phyloP scores from a whole-genome alignment of 2,888 invertebrate genomes.

The Drosophila anomalata region DNA sequence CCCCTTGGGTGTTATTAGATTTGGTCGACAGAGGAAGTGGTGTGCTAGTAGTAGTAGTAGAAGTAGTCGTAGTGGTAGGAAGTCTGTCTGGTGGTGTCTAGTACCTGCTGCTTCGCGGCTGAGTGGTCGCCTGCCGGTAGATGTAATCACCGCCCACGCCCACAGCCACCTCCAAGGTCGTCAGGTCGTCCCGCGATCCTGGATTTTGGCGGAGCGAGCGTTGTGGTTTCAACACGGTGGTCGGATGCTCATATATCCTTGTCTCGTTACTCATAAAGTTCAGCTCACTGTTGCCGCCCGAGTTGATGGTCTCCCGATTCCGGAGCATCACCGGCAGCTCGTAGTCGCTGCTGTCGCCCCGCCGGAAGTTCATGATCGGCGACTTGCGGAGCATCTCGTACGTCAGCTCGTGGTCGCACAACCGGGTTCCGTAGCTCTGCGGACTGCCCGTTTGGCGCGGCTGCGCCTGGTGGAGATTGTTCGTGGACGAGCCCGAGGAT shows the following conservation, averaged over 20 bases:
- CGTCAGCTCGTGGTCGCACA: constrained; percentile 83
- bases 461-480: constrained; percentile 69
- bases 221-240: constrained; percentile 73
- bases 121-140: constrained; percentile 69
- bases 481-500: constrained; percentile 80
- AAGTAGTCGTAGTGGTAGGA: not conserved
- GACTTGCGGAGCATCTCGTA: constrained; percentile 83
- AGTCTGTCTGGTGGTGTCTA: constrained; percentile 46
- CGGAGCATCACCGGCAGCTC: constrained; percentile 77
- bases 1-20: constrained; percentile 42
- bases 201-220: constrained; percentile 72
- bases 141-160: constrained; percentile 63
- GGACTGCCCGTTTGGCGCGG: constrained; percentile 81
- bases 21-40: constrained; percentile 38
- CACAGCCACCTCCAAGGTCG: constrained; percentile 62
- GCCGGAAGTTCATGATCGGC: constrained; percentile 82
- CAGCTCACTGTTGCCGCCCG: constrained; percentile 82
- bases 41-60: constrained; percentile 5
- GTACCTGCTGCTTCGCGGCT: constrained; percentile 82
- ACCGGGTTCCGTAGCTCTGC: constrained; percentile 82
- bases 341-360: constrained; percentile 80
- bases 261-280: constrained; percentile 83
- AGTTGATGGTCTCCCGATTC: constrained; percentile 82
- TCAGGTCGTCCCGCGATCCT: constrained; percentile 77
- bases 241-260: constrained; percentile 81